Conservation (phyloP, 2,113 vertebrate genomes). For the Sylvietta virens region DNA sequence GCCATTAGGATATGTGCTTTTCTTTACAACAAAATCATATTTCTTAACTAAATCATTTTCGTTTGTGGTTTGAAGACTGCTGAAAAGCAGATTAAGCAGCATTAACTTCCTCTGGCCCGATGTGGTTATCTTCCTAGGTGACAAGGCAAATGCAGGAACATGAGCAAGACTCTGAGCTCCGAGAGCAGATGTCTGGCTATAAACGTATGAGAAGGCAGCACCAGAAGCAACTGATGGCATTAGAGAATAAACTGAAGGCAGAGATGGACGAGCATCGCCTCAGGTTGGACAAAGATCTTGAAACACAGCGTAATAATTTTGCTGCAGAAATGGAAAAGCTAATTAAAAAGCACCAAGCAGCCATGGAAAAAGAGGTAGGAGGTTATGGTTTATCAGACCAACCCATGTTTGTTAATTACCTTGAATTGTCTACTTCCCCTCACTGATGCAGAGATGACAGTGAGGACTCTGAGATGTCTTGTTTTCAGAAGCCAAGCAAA, state of each 20-base stretch:
- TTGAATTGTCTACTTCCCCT: not conserved
- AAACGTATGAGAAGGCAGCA: slow-evolving; percentile 98
- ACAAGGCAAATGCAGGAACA: slow-evolving; percentile 98
- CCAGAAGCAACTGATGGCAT: slow-evolving; percentile 96
- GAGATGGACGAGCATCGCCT: slow-evolving; percentile 98
- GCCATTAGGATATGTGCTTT: not conserved
- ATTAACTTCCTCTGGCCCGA: not conserved
- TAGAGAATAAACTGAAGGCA: slow-evolving; percentile 97
- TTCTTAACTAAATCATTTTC: not conserved
- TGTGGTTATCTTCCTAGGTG: slow-evolving; percentile 77
- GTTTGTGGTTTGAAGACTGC: not conserved
- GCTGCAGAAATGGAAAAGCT: slow-evolving; percentile 98
- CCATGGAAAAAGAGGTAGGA: slow-evolving; percentile 97
- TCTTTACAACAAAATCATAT: not conserved
- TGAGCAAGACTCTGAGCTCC: slow-evolving; percentile 95
- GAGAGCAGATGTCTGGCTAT: slow-evolving; percentile 97
- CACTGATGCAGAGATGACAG: slow-evolving; percentile 2
- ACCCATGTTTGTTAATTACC: not conserved
- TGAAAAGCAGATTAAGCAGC: slow-evolving; percentile 16
- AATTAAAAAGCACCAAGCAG: slow-evolving; percentile 93
- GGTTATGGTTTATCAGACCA: not conserved
- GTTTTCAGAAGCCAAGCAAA: slow-evolving; percentile 29
- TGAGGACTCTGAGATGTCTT: slow-evolving; percentile 34
- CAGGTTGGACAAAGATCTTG: slow-evolving; percentile 96
- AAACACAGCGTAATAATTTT: slow-evolving; percentile 95